phyloP scores from a whole-genome alignment of 2,113 vertebrate species.

The Catagonus wagneri region DNA sequence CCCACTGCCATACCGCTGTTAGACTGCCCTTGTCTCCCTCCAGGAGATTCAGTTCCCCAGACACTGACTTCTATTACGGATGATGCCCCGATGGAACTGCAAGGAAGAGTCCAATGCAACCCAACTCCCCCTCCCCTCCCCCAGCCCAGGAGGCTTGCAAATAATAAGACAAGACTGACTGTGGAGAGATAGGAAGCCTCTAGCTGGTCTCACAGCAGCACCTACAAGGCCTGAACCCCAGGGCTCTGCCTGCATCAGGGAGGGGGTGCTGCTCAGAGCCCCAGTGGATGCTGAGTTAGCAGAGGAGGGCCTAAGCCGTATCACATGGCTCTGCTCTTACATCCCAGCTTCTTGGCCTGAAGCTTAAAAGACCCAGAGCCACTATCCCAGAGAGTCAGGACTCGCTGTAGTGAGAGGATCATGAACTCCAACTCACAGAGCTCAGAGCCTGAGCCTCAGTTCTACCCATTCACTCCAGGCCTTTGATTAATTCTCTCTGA shows the following conservation, averaged over 20 bases:
- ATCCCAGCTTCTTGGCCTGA: neutral
- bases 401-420: neutral
- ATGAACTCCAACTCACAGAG: neutral
- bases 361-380: neutral
- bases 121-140: no score
- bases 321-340: no score
- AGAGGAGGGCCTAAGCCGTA: neutral
- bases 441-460: neutral
- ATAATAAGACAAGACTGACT: neutral
- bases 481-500: neutral
- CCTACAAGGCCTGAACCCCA: neutral
- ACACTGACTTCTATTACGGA: neutral
- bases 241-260: neutral
- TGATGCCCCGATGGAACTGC: neutral
- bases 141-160: neutral
- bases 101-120: neutral
- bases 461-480: neutral
- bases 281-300: neutral
- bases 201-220: neutral
- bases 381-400: neutral
- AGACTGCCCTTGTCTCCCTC: neutral
- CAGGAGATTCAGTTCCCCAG: neutral
- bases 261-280: neutral
- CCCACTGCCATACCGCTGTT: neutral
- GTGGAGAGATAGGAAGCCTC: neutral